Conservation (phyloP, 2,797 vertebrate species). For the Rhynchotus rufescens region DNA sequence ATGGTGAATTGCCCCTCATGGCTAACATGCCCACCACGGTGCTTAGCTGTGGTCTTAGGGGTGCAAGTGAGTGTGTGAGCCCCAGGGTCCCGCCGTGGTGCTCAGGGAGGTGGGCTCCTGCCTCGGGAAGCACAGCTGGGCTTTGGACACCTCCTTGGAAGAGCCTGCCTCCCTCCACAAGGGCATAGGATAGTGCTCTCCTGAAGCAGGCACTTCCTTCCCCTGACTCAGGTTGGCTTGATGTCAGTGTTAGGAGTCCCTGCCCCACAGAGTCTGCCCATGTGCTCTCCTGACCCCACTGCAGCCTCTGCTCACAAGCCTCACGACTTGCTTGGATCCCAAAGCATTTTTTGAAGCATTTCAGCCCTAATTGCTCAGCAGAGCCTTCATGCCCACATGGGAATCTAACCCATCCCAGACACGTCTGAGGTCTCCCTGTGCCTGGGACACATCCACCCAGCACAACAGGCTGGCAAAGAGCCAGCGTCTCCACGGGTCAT, state of each 20-base stretch:
- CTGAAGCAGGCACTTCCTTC: background rate
- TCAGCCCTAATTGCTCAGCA: background rate
- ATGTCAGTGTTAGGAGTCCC: background rate
- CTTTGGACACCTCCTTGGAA: rapidly evolving
- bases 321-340: background rate
- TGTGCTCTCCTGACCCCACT: background rate
- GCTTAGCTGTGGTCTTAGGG: background rate
- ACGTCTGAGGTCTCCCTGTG: rapidly evolving
- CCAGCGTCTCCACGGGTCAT: too few relatives aligned
- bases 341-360: background rate
- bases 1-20: background rate
- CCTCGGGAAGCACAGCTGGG: background rate
- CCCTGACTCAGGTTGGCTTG: background rate
- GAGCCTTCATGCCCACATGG: background rate
- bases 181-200: background rate
- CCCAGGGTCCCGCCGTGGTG: conserved; percentile 25
- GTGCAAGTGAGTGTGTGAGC: background rate
- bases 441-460: background rate
- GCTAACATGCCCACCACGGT: background rate
- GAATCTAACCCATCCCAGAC: background rate
- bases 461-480: background rate
- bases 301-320: background rate
- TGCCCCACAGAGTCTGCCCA: rapidly evolving
- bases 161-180: background rate
- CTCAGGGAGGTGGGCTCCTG: background rate